Conservation (phyloP, 2,113 vertebrate genomes). For the Cercocebus atys region DNA sequence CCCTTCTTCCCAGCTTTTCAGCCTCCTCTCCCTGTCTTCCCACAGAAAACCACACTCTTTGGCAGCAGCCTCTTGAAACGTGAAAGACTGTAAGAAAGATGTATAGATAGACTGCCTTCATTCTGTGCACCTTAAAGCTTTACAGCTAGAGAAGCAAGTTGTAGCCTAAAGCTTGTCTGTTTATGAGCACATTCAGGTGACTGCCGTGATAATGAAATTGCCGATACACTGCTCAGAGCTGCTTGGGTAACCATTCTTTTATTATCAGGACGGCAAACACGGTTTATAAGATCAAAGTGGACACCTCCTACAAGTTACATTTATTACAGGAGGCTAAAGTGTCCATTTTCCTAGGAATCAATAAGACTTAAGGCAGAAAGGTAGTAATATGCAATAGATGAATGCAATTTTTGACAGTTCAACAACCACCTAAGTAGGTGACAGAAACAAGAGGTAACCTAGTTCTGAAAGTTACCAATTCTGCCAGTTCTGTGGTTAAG, state of each 20-base stretch:
- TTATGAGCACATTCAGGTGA: constrained; percentile 1
- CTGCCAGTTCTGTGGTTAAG: not conserved
- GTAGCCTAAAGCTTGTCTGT: constrained; percentile 39
- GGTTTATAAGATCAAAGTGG: constrained; percentile 64
- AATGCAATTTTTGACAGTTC: constrained; percentile 24
- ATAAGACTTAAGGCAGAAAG: constrained; percentile 46
- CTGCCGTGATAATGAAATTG: not conserved
- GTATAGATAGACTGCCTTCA: not conserved
- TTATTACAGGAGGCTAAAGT: constrained; percentile 21
- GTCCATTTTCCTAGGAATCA: constrained; percentile 54
- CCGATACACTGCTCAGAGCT: not conserved
- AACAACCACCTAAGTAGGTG: not conserved
- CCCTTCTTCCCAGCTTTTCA: not conserved
- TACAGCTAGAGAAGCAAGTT: not conserved
- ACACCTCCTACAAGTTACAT: constrained; percentile 50
- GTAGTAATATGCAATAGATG: not conserved
- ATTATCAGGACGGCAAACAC: constrained; percentile 46
- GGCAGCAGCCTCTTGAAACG: not conserved
- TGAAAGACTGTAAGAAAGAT: not conserved
- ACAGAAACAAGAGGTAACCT: constrained; percentile 25
- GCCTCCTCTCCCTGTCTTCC: not conserved
- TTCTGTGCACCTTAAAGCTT: constrained; percentile 2
- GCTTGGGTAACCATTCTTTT: constrained; percentile 47
- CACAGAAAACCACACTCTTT: not conserved
- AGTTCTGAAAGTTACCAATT: constrained; percentile 57